Base-by-base conservation (phyloP, 2,888 invertebrate genomes). In the Thereva unica region DNA sequence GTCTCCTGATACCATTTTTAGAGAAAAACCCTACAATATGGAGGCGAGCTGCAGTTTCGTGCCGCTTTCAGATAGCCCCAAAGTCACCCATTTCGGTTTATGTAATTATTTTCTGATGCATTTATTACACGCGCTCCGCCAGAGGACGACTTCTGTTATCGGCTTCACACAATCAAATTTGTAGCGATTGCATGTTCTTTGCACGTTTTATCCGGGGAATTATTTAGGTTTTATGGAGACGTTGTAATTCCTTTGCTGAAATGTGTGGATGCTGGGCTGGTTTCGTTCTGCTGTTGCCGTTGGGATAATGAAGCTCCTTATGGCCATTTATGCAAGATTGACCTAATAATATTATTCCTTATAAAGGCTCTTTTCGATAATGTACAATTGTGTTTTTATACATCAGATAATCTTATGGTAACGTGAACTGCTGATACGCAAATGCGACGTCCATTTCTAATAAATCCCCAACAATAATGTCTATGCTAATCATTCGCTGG, bases 101-200 rank as follows among this genome's bases (percentile, higher is more conserved):
- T 69, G 69, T 69, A 67, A 69, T 69, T 69, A 69, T 67, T 69
- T 69, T 69, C 67, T 67, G 64, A 69, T 69, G 69, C 67, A 69
- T 69, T 69, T 69, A 69, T 69, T 69, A 69, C 69, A 69, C 67
- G 65, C 69, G 67, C 64, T 69, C 12, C 55, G 23, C 23, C 6
- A 45, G 45, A 53, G 54, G 52, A 64, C 53, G 52, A 42, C 64
- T 50, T 44, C 8, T 64, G 64, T 44, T 64, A 64, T 64, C 64
- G 45, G 40, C 10, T 65, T 69, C 67, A 69, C 66, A 69, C 67
- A 69, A 69, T 69, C 69, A 69, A 69, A 69, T 69, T 69, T 69
- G 69, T 69, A 69, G 66, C 65, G 67, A 69, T 69, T 69, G 69
- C 69, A 69, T 69, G 69, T 69, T 69, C 40, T 42, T 47, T 67